Base-by-base conservation (phyloP, 2,888 invertebrate genomes). In the Trichopoda pennipes region DNA sequence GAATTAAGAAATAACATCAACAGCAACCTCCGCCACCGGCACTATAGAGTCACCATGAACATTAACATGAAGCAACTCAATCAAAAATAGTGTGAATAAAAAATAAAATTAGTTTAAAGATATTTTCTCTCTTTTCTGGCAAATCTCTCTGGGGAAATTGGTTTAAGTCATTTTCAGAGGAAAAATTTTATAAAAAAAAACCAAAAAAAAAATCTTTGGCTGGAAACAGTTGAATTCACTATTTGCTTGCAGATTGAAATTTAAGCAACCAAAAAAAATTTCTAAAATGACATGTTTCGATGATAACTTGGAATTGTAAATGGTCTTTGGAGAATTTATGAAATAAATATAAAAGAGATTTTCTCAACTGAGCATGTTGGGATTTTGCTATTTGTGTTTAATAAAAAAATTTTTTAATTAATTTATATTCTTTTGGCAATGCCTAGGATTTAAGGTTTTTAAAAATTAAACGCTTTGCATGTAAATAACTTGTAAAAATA, bases 131-230 rank as follows among this genome's bases (percentile, higher is more conserved):
- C 51, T 66, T 55, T 49, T 63, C 38, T 68, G 9, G 17, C 51
- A 73, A 79, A 19, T 82, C 82, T 68, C n/a, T n/a, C 35, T 75
- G 49, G 78, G 75, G 82, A 82, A 82, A 82, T 79, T 66, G 73
- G 60, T 68, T 66, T 61, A 68, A 79, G 49, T 49, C 21, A 75
- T 82, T 72, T 79, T 55, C 28, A 2, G 28, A 44, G 49, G 10
- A 72, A 66, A 66, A 3, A 44, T 16, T 44, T 49, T 44, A 44
- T n/a, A 38, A 38, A 38, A 1, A 38, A 38, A 7, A 28, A 28
- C 2, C 28, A 6, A 12, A 38, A 38, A n/a, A n/a, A 44, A 44
- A 44, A n/a, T n/a, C n/a, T 44, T 44, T 44, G 28, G 42, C n/a
- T 56, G 51, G 49, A 55, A 61, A 61, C 56, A 42, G 2, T 56